Percentiles rank a stretch among this genome's conserved stretches.
phyloP scores from a whole-genome alignment of 2,113 vertebrate genomes.

The Gallinago paraguaiae region DNA sequence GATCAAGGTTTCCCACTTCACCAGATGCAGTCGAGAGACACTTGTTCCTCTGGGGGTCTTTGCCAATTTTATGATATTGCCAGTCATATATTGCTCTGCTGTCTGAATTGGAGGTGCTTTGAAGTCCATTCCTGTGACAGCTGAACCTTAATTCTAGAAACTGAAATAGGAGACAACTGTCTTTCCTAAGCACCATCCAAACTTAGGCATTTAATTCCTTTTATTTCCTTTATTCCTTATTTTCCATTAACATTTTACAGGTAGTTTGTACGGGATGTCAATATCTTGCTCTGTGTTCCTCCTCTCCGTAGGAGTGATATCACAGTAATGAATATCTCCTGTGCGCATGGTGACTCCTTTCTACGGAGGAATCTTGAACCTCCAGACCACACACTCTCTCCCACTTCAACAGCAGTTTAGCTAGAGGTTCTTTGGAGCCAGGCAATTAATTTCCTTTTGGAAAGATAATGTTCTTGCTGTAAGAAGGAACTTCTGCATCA shows the following conservation, averaged over 20 bases:
- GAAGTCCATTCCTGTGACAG: neutral
- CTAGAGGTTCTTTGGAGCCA: neutral
- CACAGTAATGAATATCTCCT: rapidly evolving
- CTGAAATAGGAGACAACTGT: neutral
- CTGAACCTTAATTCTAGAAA: neutral
- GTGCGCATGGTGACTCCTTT: neutral
- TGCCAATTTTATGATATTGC: neutral
- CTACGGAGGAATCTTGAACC: neutral
- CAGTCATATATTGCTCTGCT: neutral
- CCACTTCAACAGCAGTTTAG: neutral
- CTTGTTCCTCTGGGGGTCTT: neutral
- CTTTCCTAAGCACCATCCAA: neutral
- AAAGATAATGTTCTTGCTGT: neutral
- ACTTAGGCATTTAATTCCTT: neutral
- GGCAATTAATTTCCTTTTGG: neutral
- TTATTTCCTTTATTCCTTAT: neutral
- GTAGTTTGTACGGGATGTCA: neutral
- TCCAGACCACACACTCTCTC: neutral
- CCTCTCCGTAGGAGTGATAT: neutral
- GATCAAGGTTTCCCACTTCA: neutral
- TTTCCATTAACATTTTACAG: neutral
- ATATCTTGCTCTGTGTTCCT: neutral
- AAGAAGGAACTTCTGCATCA: neutral
- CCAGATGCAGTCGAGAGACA: neutral
- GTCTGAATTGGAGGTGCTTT: neutral